These are phyloP conservation scores for Mola mola DNA, from an alignment of 2,113 vertebrate genomes.

Conservation along the genomic window DNA sequence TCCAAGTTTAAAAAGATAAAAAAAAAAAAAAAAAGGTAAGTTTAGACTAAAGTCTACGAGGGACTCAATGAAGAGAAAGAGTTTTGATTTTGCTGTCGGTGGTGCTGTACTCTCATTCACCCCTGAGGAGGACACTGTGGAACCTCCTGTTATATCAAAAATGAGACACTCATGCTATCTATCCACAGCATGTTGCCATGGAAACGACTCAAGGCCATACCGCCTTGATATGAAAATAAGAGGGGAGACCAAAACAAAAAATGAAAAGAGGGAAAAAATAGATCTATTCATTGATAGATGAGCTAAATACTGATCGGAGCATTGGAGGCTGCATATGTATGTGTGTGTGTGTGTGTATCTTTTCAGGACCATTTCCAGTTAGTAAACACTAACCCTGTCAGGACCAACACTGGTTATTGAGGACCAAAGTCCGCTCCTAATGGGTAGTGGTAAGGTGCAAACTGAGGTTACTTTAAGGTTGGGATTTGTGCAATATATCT, in stretches of 20 bases:
- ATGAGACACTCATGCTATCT: constrained; percentile 20
- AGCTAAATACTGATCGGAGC: constrained; percentile 41
- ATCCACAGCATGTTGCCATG: constrained; percentile 61
- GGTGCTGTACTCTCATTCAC: constrained; percentile 17
- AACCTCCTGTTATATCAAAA: constrained; percentile 31
- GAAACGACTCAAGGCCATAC: constrained; percentile 58
- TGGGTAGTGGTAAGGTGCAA: no score
- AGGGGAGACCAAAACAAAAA: constrained; percentile 25
- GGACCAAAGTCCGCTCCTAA: no score
- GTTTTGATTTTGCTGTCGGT: constrained; percentile 22
- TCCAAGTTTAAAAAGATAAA: not conserved
- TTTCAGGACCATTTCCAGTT: not conserved
- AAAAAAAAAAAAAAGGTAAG: no score
- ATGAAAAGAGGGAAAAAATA: constrained; percentile 20
- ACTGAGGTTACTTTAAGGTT: no score
- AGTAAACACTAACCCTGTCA: no score
- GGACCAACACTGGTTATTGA: not conserved
- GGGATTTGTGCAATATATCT: no score
- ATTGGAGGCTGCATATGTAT: constrained; percentile 22
- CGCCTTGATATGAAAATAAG: constrained; percentile 55
- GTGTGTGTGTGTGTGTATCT: not conserved
- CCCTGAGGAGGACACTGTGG: constrained; percentile 1
- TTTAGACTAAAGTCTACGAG: constrained; percentile 3
- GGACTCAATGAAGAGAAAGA: not conserved
- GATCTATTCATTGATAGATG: constrained; percentile 29